Base-by-base conservation (phyloP, 2,797 vertebrate genomes). In the Heterohyrax brucei region DNA sequence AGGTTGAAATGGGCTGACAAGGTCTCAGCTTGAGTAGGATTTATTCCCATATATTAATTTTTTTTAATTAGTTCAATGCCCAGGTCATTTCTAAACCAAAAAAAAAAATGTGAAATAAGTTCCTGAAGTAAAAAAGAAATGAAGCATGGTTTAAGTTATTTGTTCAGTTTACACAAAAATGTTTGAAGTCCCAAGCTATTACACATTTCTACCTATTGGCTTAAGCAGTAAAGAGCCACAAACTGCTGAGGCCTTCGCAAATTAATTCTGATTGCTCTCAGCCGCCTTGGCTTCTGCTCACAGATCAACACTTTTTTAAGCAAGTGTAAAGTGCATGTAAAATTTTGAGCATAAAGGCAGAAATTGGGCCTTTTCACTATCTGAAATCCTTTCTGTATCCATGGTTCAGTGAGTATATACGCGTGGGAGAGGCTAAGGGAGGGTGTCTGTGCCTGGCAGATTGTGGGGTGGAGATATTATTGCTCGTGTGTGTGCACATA, bases 31-130 rank as follows among this genome's bases (percentile, higher is more conserved):
- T 56, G 85, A 61, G 48, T 87, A 96, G 90, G 96, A 96, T 98
- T 97, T 98, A 97, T 97, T 96, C 85, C 96, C 91, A 88, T 50
- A 61, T 93, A 92, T 96, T 97, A 97, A 98, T 98, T 97, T 97
- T 91, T 95, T 97, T 96, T 97, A 98, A 98, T 98, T 97, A 98
- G 96, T 97, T 97, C 96, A 97, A 90, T 95, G 93, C 84, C 85
- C 48, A 39, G 86, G 96, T 96, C 97, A 94, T 96, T 95, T 91
- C 91, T 75, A 96, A 96, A 95, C 89, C 83, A 88, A 88, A 96
- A 86, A 88, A 96, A 86, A 39, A 91, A 95, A 98, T 79, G 78
- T 92, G 93, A 95, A 95, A 82, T 92, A 89, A 56, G 56, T 91
- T 95, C 76, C 39, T 48, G 28, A 81, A 93, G 73, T 87, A 59